Base-by-base conservation (phyloP, 2,888 invertebrate species). In the Sarcophaga rosellei region DNA sequence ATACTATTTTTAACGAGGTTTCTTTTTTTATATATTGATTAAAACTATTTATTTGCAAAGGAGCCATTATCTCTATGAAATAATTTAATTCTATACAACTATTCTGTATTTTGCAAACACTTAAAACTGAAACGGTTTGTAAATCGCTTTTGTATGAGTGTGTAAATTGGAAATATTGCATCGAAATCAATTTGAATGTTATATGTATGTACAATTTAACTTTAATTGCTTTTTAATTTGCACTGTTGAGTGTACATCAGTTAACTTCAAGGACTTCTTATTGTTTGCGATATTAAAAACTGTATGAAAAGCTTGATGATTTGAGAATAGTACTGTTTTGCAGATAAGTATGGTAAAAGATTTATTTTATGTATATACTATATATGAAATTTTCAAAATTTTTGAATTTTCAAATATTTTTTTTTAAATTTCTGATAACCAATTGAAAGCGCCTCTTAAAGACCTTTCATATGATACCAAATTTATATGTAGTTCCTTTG, bases 181-280 rank as follows among this genome's bases (percentile, higher is more conserved):
- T 47, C 21, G 15, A 83, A 84, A 74, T 69, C 70, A 61, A 61
- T 72, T 80, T 74, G 21, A 25, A 59, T 35, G 21, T 78, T 75
- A 3, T 65, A 79, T 75, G 11, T 65, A 79, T 75, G 59, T 70
- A 25, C 6, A 35, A 35, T 75, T 79, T 47, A 53, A 62, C n/a
- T 76, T 72, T 68, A 80, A 84, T 80, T 72, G 65, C 76, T 80
- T 80, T 80, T 74, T 80, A 72, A 80, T 80, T 66, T 15, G 65
- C 23, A 44, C 66, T 80, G 59, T 79, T 65, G 53, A 76, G 44
- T 80, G 21, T 65, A 10, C 6, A 84, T 17, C 21, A 21, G 44
- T 80, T 76, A 84, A 80, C 47, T 84, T 70, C 25, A 61, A 70
- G 57, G 21, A 66, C 45, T 65, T 77, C 53, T 75, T 65, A 35